Evolutionary conservation across 2,888 invertebrate genomes (phyloP).

Genomic region (Nyleta sp.): DNA sequence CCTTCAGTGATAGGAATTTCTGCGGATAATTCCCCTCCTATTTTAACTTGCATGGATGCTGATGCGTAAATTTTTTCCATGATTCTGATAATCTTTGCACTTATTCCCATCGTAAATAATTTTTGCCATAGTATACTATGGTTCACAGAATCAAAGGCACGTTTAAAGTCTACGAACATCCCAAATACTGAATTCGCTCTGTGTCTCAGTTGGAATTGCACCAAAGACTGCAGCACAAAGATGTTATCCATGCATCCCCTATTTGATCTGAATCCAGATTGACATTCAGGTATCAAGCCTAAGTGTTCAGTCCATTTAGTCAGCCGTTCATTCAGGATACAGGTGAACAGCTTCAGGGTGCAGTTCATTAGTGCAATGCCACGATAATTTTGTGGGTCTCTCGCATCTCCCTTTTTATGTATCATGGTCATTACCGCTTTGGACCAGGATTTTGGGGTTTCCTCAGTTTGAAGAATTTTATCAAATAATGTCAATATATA

Average conservation of each 20-base stretch:
- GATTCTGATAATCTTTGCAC: slow-evolving; percentile 7
- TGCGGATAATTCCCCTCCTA: background rate
- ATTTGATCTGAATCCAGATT: slow-evolving; percentile 3
- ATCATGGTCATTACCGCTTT: background rate
- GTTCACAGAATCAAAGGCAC: slow-evolving; percentile 20
- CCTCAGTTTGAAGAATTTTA: background rate
- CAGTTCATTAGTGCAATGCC: slow-evolving; percentile 21
- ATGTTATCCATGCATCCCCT: slow-evolving; percentile 12
- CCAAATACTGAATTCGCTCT: background rate
- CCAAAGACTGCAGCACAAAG: slow-evolving; percentile 4
- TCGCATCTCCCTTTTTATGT: slow-evolving; percentile 10
- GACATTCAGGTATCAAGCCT: slow-evolving; percentile 10
- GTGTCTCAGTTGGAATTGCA: slow-evolving; percentile 16
- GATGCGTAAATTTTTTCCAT: background rate
- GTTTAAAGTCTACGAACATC: slow-evolving; percentile 25
- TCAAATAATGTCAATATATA: slow-evolving; percentile 10
- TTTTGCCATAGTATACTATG: background rate
- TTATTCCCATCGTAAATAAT: background rate
- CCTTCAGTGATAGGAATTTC: slow-evolving; percentile 22
- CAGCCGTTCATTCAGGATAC: background rate
- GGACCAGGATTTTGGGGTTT: slow-evolving; percentile 1
- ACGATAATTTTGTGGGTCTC: slow-evolving; percentile 12
- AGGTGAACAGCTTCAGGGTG: slow-evolving; percentile 3
- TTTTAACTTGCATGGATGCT: slow-evolving; percentile 14
- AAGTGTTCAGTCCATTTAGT: background rate